Evolutionary conservation across 2,888 invertebrate genomes (phyloP).

Genomic region (Toxonevra muliebris): DNA sequence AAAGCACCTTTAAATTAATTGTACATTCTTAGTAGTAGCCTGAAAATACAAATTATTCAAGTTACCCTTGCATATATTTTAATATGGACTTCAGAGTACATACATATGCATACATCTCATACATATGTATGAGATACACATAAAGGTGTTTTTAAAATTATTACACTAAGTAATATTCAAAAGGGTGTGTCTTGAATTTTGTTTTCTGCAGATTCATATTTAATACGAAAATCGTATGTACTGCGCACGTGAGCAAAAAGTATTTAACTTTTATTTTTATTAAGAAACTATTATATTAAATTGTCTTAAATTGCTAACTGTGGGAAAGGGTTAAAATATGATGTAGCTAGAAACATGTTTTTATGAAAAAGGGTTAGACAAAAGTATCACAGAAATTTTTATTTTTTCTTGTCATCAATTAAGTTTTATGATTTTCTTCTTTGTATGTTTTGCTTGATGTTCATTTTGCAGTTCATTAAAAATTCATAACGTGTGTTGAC

Average conservation of each 20-base stretch:
- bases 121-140: background rate
- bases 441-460: slow-evolving; percentile 33
- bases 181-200: slow-evolving; percentile 26
- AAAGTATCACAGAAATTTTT: too few species aligned
- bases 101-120: slow-evolving; percentile 1
- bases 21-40: background rate
- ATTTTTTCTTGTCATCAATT: slow-evolving; percentile 41
- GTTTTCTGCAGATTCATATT: background rate
- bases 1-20: slow-evolving; percentile 29
- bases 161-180: background rate
- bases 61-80: slow-evolving; percentile 17
- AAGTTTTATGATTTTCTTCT: slow-evolving; percentile 30
- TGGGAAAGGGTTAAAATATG: slow-evolving; percentile 50
- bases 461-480: slow-evolving; percentile 37
- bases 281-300: slow-evolving; percentile 13
- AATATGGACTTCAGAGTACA: background rate
- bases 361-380: too few species aligned
- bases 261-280: slow-evolving; percentile 22
- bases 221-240: too few species aligned
- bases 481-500: slow-evolving; percentile 39
- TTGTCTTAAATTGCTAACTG: slow-evolving; percentile 15
- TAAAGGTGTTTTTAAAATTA: slow-evolving; percentile 27
- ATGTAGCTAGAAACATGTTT: too few species aligned
- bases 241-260: slow-evolving; percentile 21
- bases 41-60: slow-evolving; percentile 26